Evolutionary conservation across 1,140 invertebrate species (phyloP), one percentile per base, ranked within the genome.

Genomic region (Cecropterus lyciades): DNA sequence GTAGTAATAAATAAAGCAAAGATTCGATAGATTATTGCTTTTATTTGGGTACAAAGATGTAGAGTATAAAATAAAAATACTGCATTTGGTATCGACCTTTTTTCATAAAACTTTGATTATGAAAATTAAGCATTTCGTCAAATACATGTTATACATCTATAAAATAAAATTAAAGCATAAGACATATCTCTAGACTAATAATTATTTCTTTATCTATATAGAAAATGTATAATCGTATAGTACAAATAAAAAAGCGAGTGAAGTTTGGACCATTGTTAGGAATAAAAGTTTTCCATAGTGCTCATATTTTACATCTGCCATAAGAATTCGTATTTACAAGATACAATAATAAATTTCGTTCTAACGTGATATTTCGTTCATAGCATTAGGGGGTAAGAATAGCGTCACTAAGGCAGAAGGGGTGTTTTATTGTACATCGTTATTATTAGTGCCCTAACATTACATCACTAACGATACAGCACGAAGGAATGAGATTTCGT

Each of bases 31-130:
- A 86, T 87, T 88, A 89, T 88, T 91, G 84, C 81, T 87, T 91
- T 90, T 89, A 89, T 91, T 91, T 80, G 84, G 87, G 84, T 91
- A 91, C 79, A 91, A 91, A 89, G 87, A 86, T 89, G 88, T 89
- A 91, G 87, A 91, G 75, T 91, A 91, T 87, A 91, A 91, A 91
- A 89, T 89, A 89, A 91, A 89, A 91, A 91, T 91, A 89, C 87
- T 91, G 88, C 87, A 88, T 91, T 89, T 91, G 87, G 88, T 91
- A 89, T 91, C 84, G 79, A 89, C 85, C 81, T 81, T 81, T 83
- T 79, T 48, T 76, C 86, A 84, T 87, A 88, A 88, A 87, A 87
- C 81, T 84, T 90, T 87, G 80, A 87, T 88, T 91, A 91, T 87
- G 88, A 87, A 91, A 91, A 88, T 85, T 88, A 91, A 91, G 88